Evolutionary conservation across 2,113 vertebrate species (phyloP).

Genomic region (Corythaixoides concolor): DNA sequence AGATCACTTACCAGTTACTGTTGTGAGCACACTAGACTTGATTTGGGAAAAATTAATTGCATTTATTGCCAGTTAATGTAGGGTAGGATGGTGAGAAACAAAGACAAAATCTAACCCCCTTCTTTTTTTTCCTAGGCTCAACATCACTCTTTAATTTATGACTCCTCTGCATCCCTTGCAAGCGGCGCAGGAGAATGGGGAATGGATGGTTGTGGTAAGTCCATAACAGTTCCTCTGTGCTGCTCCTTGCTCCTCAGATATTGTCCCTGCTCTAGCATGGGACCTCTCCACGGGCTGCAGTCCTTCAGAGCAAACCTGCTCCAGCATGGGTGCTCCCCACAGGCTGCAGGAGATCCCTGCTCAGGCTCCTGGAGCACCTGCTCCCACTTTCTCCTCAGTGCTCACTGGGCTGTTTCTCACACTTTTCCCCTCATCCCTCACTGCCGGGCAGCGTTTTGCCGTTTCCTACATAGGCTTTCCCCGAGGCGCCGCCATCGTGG

Average conservation of each 20-base stretch:
- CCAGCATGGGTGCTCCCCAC: rapidly evolving
- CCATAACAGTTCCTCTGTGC: not conserved
- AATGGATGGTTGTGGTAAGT: not conserved
- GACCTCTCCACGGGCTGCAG: not conserved
- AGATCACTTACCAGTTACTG: not conserved
- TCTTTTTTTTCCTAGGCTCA: not conserved
- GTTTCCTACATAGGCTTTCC: too few relatives aligned
- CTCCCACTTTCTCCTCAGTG: rapidly evolving
- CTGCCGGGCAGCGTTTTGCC: not conserved
- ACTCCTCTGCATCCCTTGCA: not conserved
- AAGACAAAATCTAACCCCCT: not conserved
- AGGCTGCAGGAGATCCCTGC: not conserved
- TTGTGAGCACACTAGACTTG: not conserved
- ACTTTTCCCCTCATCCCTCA: not conserved
- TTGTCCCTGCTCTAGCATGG: not conserved
- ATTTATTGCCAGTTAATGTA: not conserved
- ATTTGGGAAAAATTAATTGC: not conserved
- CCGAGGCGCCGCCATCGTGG: rapidly evolving
- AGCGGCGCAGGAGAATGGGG: not conserved
- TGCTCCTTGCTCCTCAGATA: not conserved
- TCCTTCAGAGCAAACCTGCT: not conserved
- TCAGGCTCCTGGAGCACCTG: rapidly evolving
- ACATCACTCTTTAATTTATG: not conserved
- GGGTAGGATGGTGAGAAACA: not conserved
- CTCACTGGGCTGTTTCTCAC: not conserved